Evolutionary conservation across 1,140 invertebrate species (phyloP).

Genomic region (Drosophila insularis): DNA sequence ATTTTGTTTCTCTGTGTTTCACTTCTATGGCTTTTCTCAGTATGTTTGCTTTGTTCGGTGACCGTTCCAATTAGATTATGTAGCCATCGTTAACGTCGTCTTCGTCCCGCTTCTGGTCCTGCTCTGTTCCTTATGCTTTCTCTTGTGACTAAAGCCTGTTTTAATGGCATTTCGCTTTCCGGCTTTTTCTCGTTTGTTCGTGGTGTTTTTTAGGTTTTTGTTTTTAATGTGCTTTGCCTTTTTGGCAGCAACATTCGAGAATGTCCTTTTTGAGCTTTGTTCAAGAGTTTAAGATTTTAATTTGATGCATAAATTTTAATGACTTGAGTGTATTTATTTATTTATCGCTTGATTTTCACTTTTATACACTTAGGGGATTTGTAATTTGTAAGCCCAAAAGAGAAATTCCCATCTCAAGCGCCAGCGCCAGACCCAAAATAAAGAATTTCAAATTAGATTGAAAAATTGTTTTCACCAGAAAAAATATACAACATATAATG

Average conservation of each 20-base stretch:
- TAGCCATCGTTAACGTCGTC: slow-evolving; percentile 9
- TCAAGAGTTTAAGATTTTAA: slow-evolving; percentile 55
- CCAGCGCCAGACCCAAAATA: neutral
- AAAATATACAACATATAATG: neutral
- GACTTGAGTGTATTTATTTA: slow-evolving; percentile 48
- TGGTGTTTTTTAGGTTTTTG: slow-evolving; percentile 10
- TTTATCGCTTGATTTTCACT: slow-evolving; percentile 44
- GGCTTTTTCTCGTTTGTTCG: slow-evolving; percentile 9
- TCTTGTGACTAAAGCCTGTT: slow-evolving; percentile 27
- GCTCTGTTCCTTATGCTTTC: neutral
- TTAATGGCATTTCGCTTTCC: slow-evolving; percentile 36
- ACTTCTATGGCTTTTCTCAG: neutral
- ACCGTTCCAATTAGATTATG: slow-evolving; percentile 44
- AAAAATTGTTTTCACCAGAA: neutral
- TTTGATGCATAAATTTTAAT: slow-evolving; percentile 59
- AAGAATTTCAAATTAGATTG: neutral
- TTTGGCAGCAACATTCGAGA: neutral
- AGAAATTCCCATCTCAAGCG: neutral
- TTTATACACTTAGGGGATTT: slow-evolving; percentile 51
- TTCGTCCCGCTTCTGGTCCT: neutral
- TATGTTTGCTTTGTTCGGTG: slow-evolving; percentile 15
- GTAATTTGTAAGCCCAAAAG: slow-evolving; percentile 38
- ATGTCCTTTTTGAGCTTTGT: slow-evolving; percentile 23
- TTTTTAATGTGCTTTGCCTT: slow-evolving; percentile 21
- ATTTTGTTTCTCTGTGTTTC: neutral